phyloP scores from a whole-genome alignment of 1,140 invertebrate genomes.

The Pseudomyrmex dendroicus region DNA sequence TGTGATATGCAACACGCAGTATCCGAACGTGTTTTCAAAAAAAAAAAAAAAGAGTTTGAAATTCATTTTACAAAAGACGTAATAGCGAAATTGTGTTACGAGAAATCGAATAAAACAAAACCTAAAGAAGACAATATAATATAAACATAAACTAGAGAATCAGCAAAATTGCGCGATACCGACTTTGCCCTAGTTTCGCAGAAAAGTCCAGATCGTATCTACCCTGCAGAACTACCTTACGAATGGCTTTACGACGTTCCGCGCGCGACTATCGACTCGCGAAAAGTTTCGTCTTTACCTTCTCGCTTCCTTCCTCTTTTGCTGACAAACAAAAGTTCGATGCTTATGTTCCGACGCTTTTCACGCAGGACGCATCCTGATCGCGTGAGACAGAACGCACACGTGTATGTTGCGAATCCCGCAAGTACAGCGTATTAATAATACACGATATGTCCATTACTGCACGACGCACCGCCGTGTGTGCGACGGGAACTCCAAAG shows the following conservation, averaged over 20 bases:
- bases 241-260: background rate
- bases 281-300: background rate
- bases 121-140: no score
- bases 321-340: no score
- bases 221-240: background rate
- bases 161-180: conserved; percentile 17
- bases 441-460: conserved; percentile 6
- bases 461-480: conserved; percentile 7
- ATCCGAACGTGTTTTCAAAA: no score
- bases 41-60: no score
- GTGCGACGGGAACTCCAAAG: conserved; percentile 31
- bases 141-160: background rate
- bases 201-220: conserved; percentile 9
- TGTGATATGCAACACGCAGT: no score
- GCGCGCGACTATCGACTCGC: conserved; percentile 40
- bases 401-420: no score
- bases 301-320: background rate
- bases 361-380: no score
- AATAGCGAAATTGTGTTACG: background rate
- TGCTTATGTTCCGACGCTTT: no score
- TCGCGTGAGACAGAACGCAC: no score
- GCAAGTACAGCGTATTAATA: conserved; percentile 20
- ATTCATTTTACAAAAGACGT: no score
- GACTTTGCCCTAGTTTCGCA: conserved; percentile 40
- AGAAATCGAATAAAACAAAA: background rate